phyloP scores from a whole-genome alignment of 2,888 invertebrate species.

The Calliopum simillimum region DNA sequence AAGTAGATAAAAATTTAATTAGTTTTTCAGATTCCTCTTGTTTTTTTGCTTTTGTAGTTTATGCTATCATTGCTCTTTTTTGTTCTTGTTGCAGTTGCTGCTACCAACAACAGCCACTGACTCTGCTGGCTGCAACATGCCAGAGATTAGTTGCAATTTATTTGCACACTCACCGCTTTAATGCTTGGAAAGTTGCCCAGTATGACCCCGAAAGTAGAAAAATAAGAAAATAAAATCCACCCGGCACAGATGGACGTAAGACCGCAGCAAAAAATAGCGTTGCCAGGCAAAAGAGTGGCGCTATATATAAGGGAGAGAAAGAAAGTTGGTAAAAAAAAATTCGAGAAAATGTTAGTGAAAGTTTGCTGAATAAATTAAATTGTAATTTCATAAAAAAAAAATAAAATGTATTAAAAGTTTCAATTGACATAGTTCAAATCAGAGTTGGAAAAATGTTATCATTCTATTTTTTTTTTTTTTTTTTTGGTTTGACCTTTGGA shows the following conservation, averaged over 20 bases:
- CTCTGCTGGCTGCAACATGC: neutral
- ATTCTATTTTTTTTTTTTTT: too few relatives aligned
- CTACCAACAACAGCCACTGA: too few relatives aligned
- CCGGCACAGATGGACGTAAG: conserved; percentile 84
- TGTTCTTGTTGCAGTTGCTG: neutral
- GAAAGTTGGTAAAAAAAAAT: neutral
- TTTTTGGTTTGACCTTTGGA: too few relatives aligned
- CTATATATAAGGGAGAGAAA: conserved; percentile 46
- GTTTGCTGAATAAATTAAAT: too few relatives aligned
- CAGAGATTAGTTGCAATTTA: neutral
- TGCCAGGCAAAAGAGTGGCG: conserved; percentile 63
- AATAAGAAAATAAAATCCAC: conserved; percentile 86
- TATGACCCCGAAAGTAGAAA: conserved; percentile 88
- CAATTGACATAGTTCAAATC: too few relatives aligned
- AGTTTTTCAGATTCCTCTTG: neutral
- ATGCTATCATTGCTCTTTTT: too few relatives aligned
- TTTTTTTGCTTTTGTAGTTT: neutral
- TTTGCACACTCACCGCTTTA: conserved; percentile 69
- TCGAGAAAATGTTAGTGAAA: too few relatives aligned
- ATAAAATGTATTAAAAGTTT: too few relatives aligned
- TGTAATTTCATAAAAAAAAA: too few relatives aligned
- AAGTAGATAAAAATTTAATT: conserved; percentile 26
- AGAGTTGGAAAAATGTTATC: too few relatives aligned
- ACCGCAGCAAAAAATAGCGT: conserved; percentile 68
- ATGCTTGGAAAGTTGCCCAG: conserved; percentile 84